Conservation (phyloP, 2,888 invertebrate species). For the Cremastinae sp. region DNA sequence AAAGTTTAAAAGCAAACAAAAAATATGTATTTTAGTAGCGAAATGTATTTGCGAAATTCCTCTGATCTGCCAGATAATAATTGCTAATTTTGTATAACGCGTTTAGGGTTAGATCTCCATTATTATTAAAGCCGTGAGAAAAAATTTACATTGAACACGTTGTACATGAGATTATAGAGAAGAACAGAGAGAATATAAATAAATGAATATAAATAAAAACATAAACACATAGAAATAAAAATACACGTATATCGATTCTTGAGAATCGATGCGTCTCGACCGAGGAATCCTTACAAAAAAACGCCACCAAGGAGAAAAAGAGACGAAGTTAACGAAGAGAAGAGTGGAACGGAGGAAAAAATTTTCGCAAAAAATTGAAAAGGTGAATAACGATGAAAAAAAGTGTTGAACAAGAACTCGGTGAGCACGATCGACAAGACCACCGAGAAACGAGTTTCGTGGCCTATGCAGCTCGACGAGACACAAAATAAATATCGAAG, state of each 20-base stretch:
- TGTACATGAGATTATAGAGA: constrained; percentile 9
- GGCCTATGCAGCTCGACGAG: no score
- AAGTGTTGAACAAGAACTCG: no score
- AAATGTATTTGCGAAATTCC: constrained; percentile 61
- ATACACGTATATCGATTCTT: not conserved
- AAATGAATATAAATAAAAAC: not conserved
- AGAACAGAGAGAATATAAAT: not conserved
- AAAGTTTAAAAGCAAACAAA: constrained; percentile 65
- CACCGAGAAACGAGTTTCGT: no score
- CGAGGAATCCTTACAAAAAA: constrained; percentile 11
- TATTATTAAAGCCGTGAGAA: constrained; percentile 27
- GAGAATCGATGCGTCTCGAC: constrained; percentile 1
- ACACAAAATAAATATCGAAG: not conserved
- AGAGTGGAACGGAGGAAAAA: no score
- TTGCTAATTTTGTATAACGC: constrained; percentile 70
- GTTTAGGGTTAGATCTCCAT: constrained; percentile 46
- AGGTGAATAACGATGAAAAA: constrained; percentile 6
- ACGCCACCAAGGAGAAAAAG: not conserved
- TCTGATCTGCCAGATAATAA: constrained; percentile 65
- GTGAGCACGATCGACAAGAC: no score
- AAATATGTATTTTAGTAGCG: constrained; percentile 70
- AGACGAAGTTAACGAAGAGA: constrained; percentile 3
- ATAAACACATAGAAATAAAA: not conserved
- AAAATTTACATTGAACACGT: constrained; percentile 18
- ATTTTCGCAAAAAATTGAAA: not conserved